Base-by-base conservation (phyloP, 2,888 invertebrate genomes). In the Aspidiotus destructor region DNA sequence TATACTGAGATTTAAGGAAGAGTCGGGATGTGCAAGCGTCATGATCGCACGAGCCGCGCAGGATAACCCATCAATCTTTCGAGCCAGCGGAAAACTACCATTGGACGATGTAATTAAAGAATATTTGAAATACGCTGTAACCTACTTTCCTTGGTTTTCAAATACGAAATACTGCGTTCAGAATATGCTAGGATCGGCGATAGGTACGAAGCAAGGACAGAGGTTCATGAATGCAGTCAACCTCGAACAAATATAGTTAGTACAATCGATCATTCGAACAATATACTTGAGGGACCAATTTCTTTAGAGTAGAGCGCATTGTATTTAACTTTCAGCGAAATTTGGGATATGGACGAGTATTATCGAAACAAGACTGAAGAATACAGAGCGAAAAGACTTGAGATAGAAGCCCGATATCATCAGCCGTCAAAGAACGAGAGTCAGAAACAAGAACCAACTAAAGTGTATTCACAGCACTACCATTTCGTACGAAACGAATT, bases 81-180 rank as follows among this genome's bases (percentile, higher is more conserved):
- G 90, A 68, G 82, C 84, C 79, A 82, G 87, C 72, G 87, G 92
- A 0, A 75, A 86, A 71, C 78, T 92, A 54, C 85, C 88, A 8
- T 82, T 94, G 76, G 89, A 92, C 73, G 85, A 86, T 68, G 86
- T 98, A 3, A 92, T 98, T 71, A 84, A 79, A 72, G 83, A 84
- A 67, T 92, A 90, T 78, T 80, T 92, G 55, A 86, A 52, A 7
- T 81, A 92, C 76, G 88, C 92, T 54, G 83, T 97, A 61, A 87
- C 92, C 73, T 97, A 86, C 79, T 95, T 97, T 75, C 96, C 92
- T 79, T 84, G 89, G 8, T 89, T 92, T 41, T 87, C 90, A 62
- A 95, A 94, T 77, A 87, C 91, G 16, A 99, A 99, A 78, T 99
- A 99, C 78, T 92, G 93, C 75, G 82, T 99, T 63, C 96, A 98